Conservation (phyloP, 2,797 vertebrate species). For the Apogon talboti region DNA sequence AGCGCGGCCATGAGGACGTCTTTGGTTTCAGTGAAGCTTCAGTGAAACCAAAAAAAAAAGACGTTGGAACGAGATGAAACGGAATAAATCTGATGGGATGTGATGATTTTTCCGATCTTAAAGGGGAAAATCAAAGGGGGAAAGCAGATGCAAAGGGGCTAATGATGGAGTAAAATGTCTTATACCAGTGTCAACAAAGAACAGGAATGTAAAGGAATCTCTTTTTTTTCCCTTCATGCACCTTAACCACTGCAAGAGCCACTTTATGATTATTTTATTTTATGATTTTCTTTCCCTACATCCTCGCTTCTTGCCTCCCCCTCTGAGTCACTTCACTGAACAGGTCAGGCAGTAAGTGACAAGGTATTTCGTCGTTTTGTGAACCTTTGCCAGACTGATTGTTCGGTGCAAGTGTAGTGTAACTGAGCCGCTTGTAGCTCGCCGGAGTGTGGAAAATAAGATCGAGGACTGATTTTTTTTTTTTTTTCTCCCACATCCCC, state of each 20-base stretch:
- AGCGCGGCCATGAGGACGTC: background rate
- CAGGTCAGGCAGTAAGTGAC: constrained; percentile 87
- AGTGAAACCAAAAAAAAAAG: no score
- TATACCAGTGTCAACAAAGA: constrained; percentile 31
- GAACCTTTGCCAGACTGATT: constrained; percentile 91
- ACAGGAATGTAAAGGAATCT: constrained; percentile 16
- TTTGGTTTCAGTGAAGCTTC: no score
- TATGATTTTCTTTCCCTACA: background rate
- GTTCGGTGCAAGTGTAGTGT: constrained; percentile 88
- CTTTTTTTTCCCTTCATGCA: constrained; percentile 21
- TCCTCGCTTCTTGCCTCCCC: background rate
- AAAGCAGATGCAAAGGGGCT: background rate
- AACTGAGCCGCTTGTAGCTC: constrained; percentile 90
- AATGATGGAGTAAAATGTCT: background rate
- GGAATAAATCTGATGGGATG: background rate
- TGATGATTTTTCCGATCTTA: background rate
- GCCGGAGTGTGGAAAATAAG: constrained; percentile 93
- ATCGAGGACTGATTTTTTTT: constrained; percentile 78
- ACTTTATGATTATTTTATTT: constrained; percentile 58
- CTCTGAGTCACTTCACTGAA: constrained; percentile 71
- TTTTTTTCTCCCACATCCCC: constrained; percentile 16
- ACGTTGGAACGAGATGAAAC: background rate
- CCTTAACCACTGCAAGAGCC: constrained; percentile 17
- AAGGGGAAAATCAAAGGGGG: background rate
- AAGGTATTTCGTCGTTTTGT: constrained; percentile 90